phyloP scores from a whole-genome alignment of 1,140 invertebrate species.

The Drosophila sp. region DNA sequence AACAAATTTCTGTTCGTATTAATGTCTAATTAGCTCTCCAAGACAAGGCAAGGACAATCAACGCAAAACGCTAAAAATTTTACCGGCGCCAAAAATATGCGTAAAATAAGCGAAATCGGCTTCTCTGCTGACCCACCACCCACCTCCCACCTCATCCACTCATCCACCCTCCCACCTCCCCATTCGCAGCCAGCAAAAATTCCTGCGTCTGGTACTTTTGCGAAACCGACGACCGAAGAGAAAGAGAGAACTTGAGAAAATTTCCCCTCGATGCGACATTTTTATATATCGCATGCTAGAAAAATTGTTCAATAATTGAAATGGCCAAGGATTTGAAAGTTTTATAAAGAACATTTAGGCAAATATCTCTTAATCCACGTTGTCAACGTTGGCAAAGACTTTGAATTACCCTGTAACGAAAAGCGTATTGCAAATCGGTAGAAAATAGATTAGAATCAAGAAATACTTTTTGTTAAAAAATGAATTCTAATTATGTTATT shows the following conservation, averaged over 20 bases:
- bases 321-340: background rate
- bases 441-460: too few species aligned
- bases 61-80: constrained; percentile 15
- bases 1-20: constrained; percentile 48
- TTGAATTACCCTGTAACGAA: background rate
- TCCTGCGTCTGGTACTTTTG: constrained; percentile 46
- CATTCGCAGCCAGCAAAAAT: constrained; percentile 5
- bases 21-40: constrained; percentile 73
- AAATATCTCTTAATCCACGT: background rate
- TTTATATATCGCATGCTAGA: constrained; percentile 59
- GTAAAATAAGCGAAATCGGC: constrained; percentile 33
- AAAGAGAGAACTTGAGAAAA: constrained; percentile 35
- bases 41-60: constrained; percentile 25
- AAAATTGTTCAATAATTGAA: constrained; percentile 1
- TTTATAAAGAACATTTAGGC: background rate
- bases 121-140: constrained; percentile 14
- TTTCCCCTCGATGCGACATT: constrained; percentile 44
- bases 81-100: constrained; percentile 62
- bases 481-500: too few species aligned
- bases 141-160: background rate
- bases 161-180: background rate
- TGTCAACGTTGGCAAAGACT: background rate
- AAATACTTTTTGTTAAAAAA: too few species aligned
- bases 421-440: background rate
- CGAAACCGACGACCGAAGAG: background rate